These are phyloP conservation scores for Rhogogaster chlorosoma DNA, from an alignment of 2,888 invertebrate species.

Conservation along the genomic window DNA sequence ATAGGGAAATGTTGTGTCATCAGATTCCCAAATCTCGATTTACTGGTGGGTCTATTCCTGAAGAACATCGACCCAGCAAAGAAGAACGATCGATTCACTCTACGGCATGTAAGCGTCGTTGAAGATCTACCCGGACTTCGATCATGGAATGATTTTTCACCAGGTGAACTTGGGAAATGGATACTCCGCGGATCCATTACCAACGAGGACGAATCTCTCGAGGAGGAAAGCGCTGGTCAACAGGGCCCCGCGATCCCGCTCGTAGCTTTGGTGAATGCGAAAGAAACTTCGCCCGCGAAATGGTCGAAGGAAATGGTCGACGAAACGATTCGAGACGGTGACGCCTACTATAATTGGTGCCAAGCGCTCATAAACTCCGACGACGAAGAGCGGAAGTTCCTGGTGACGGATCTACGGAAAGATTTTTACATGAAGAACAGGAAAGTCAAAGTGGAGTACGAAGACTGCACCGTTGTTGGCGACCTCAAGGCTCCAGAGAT, in stretches of 20 bases:
- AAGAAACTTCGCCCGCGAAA: constrained; percentile 66
- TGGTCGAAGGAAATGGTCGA: constrained; percentile 76
- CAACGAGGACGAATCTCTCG: constrained; percentile 67
- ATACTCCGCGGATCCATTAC: constrained; percentile 67
- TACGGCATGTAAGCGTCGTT: constrained; percentile 63
- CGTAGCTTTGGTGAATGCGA: constrained; percentile 73
- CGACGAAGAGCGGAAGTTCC: constrained; percentile 67
- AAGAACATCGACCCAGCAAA: constrained; percentile 65
- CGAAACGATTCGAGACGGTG: constrained; percentile 76
- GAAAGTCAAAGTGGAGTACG: constrained; percentile 70
- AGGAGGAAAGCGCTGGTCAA: constrained; percentile 73
- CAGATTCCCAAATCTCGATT: constrained; percentile 63
- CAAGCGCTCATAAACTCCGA: constrained; percentile 57
- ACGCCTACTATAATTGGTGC: constrained; percentile 76
- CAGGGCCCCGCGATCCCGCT: constrained; percentile 78
- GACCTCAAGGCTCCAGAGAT: constrained; percentile 68
- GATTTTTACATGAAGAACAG: constrained; percentile 73
- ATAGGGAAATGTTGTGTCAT: constrained; percentile 71
- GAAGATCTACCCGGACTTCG: constrained; percentile 70
- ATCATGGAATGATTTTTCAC: constrained; percentile 69
- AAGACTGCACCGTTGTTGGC: constrained; percentile 71
- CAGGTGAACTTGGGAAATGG: constrained; percentile 68
- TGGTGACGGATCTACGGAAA: constrained; percentile 73
- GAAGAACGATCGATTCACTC: constrained; percentile 69
- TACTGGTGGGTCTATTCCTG: constrained; percentile 61